Evolutionary conservation across 2,113 vertebrate genomes (phyloP).

Genomic region (Platichthys flesus): DNA sequence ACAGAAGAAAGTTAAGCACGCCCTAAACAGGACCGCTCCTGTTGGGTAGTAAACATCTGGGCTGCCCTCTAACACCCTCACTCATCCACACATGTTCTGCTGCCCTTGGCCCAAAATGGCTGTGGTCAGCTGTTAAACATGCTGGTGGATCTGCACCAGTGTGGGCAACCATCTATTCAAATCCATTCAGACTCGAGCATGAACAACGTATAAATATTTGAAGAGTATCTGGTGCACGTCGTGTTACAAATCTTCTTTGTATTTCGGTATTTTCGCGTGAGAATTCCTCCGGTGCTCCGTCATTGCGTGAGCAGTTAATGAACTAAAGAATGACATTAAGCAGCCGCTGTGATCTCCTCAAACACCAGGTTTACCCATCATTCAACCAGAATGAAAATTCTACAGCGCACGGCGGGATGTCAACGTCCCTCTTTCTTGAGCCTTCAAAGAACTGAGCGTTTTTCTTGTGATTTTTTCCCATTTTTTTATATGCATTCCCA

Average conservation of each 20-base stretch:
- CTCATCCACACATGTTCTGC: neutral
- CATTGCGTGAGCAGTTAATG: slow-evolving; percentile 9
- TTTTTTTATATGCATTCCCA: neutral
- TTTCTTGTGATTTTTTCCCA: neutral
- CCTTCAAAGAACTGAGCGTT: neutral
- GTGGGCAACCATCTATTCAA: neutral
- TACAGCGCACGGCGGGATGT: neutral
- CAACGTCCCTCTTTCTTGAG: neutral
- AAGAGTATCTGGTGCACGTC: neutral
- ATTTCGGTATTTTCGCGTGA: neutral
- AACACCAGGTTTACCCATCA: neutral
- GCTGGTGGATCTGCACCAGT: slow-evolving; percentile 1
- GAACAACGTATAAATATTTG: neutral
- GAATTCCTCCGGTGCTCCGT: neutral
- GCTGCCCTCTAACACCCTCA: neutral
- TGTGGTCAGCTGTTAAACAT: neutral
- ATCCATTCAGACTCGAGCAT: neutral
- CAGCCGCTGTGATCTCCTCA: neutral
- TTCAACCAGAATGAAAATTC: slow-evolving; percentile 5
- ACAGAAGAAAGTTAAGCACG: slow-evolving; percentile 8
- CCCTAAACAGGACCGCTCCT: slow-evolving; percentile 21
- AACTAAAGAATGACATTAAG: neutral
- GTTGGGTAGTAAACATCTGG: slow-evolving; percentile 1
- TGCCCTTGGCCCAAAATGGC: too few relatives aligned
- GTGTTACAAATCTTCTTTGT: neutral